Evolutionary conservation across 2,113 vertebrate species (phyloP).

Genomic region (Stigmatopora nigra): DNA sequence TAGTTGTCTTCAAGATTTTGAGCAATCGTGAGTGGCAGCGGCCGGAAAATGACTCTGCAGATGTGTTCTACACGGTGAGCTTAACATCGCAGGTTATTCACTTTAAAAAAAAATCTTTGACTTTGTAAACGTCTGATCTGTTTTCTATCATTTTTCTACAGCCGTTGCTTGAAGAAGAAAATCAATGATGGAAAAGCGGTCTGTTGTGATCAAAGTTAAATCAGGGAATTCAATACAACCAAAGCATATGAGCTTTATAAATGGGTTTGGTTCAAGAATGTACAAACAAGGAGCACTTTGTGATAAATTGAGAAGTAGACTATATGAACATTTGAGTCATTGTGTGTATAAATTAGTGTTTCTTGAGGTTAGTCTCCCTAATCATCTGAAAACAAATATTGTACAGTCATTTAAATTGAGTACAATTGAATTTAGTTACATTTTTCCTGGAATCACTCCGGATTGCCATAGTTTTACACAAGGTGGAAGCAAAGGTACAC

Average conservation of each 20-base stretch:
- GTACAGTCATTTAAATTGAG: background rate
- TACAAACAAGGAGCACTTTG: background rate
- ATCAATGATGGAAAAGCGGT: conserved; percentile 28
- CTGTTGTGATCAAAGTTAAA: background rate
- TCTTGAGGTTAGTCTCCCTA: background rate
- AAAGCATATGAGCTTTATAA: background rate
- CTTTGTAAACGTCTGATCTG: background rate
- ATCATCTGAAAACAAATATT: background rate
- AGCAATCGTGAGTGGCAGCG: conserved; percentile 77
- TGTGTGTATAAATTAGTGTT: background rate
- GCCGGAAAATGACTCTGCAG: conserved; percentile 59
- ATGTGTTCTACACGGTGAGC: conserved; percentile 66
- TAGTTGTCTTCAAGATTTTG: conserved; percentile 78
- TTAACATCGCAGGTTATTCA: background rate
- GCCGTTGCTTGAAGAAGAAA: conserved; percentile 63
- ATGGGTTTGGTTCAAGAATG: background rate
- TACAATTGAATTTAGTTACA: background rate
- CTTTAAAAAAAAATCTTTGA: background rate
- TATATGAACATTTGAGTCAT: background rate
- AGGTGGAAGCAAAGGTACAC: conserved; percentile 40
- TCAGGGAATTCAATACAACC: background rate
- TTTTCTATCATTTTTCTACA: conserved; percentile 28
- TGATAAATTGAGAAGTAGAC: background rate
- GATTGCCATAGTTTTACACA: conserved; percentile 5
- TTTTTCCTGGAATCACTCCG: background rate